Percentiles rank a stretch among this genome's conserved stretches.
Conservation (phyloP, 1,140 invertebrate genomes). For the Sinonovacula constricta region DNA sequence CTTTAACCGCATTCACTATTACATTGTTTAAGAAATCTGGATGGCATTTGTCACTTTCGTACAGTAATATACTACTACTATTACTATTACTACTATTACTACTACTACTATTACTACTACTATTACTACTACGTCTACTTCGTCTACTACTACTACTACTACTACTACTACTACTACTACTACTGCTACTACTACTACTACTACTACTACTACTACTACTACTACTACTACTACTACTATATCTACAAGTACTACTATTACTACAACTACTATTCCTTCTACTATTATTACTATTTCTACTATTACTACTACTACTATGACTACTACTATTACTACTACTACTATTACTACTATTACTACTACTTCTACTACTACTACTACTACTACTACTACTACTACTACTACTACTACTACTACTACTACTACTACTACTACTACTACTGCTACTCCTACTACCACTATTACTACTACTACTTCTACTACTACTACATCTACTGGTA, state of each 20-base stretch:
- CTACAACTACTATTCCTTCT: no score
- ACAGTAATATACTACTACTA: no score
- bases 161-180: slow-evolving; percentile 50
- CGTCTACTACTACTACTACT: slow-evolving; percentile 44
- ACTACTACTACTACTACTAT: no score
- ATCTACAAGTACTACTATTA: no score
- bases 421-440: slow-evolving; percentile 39
- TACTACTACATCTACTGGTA: slow-evolving; percentile 52
- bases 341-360: slow-evolving; percentile 28
- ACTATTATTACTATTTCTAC: no score
- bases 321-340: slow-evolving; percentile 46
- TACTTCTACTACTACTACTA: slow-evolving; percentile 40
- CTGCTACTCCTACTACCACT: no score
- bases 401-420: slow-evolving; percentile 41
- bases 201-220: slow-evolving; percentile 52
- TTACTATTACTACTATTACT: slow-evolving; percentile 21
- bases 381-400: slow-evolving; percentile 41
- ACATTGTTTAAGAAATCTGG: no score
- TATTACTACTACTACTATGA: no score
- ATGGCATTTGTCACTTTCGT: no score
- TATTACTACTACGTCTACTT: no score
- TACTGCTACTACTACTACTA: slow-evolving; percentile 49
- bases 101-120: slow-evolving; percentile 35
- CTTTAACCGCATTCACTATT: no score
- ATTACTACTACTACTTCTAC: slow-evolving; percentile 54